Base-by-base conservation (phyloP, 2,888 invertebrate genomes). In the Eretmocerus hayati region DNA sequence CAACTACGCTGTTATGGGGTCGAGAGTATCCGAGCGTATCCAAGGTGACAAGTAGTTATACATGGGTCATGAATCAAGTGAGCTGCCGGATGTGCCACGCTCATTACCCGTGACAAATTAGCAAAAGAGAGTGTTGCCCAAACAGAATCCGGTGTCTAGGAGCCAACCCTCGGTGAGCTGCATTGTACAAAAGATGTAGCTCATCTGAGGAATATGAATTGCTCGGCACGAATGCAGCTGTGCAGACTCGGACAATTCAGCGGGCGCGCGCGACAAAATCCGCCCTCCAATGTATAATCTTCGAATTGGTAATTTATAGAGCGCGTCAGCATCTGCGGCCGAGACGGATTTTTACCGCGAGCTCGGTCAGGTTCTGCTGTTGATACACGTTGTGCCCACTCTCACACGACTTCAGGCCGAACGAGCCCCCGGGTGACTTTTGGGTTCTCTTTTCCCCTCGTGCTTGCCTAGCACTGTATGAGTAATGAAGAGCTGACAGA, bases 401-500 rank as follows among this genome's bases (percentile, higher is more conserved):
- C n/a, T n/a, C n/a, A n/a, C n/a, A n/a, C n/a, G n/a, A n/a, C n/a
- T n/a, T n/a, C n/a, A n/a, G 26, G 11, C 26, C 26, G 26, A 26
- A 11, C 26, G 26, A 26, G 26, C 26, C 8, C 6, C 26, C 26
- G 26, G 11, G 26, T 11, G 26, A 26, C 8, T 11, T n/a, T n/a
- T n/a, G n/a, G n/a, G n/a, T n/a, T n/a, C 30, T 16, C 21, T 32
- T 38, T 32, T 46, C 23, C 50, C 21, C n/a, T n/a, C n/a, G 21
- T 26, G 11, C 26, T 37, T 15, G 11, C 13, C 36, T 37, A 42
- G 22, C 41, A 33, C 50, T 50, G 33, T 54, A 58, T 58, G 60
- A 60, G 58, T 59, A 62, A 62, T 61, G 59, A 61, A 59, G 59
- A 63, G 59, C 56, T 56, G 56, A 60, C 58, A 58, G 56, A 59